Conservation (phyloP, 2,888 invertebrate species). For the Digitonthophagus gazella region DNA sequence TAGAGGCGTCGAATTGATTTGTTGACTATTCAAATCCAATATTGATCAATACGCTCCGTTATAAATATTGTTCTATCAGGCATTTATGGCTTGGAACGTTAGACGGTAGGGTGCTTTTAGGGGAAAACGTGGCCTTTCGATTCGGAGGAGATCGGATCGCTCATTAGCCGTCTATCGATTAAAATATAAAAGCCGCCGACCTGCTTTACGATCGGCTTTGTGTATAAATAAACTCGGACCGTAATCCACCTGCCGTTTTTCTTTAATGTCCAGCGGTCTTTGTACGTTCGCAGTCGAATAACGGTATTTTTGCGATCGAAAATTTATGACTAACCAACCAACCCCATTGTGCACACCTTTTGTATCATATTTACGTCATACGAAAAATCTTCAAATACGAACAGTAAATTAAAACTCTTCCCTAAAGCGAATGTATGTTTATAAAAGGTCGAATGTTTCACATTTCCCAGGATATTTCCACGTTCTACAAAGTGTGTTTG, state of each 20-base stretch:
- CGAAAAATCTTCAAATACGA: background rate
- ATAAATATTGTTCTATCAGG: background rate
- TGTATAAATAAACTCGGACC: background rate
- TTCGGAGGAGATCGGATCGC: background rate
- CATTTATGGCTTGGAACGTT: background rate
- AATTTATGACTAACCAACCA: background rate
- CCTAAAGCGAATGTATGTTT: background rate
- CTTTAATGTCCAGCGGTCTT: background rate
- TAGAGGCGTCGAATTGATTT: background rate
- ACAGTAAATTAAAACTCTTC: background rate
- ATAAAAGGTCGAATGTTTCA: background rate
- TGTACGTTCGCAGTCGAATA: background rate
- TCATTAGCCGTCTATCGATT: constrained; percentile 13
- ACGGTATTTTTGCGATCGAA: background rate
- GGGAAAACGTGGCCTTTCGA: too few species aligned
- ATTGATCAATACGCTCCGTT: background rate
- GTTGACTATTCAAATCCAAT: background rate
- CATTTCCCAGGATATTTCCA: background rate
- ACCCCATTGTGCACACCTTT: background rate
- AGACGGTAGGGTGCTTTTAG: too few species aligned
- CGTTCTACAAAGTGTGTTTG: background rate
- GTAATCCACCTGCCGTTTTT: background rate
- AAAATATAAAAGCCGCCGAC: background rate
- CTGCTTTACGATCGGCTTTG: background rate
- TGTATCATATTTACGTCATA: background rate